Conservation (phyloP, 2,797 vertebrate species). For the Clamator glandarius region DNA sequence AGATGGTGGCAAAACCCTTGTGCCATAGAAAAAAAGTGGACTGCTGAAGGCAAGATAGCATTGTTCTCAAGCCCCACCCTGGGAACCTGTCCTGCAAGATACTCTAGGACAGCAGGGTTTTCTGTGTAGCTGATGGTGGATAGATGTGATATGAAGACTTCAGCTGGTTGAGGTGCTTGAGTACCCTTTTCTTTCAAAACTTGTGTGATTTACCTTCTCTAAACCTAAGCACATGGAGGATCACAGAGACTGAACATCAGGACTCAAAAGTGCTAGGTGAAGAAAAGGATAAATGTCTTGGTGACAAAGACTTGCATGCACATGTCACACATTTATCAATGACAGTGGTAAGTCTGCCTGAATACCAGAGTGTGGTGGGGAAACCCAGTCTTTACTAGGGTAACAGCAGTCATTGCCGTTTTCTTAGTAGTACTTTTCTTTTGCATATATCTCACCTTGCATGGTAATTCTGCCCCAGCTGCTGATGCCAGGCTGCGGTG, state of each 20-base stretch:
- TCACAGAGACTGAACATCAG: background rate
- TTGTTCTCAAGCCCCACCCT: background rate
- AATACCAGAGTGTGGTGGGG: accelerated
- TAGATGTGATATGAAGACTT: background rate
- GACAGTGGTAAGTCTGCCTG: background rate
- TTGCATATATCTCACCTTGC: background rate
- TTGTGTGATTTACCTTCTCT: background rate
- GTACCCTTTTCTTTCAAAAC: background rate
- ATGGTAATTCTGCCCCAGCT: background rate
- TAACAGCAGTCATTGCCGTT: background rate
- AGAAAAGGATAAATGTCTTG: background rate
- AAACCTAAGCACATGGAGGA: background rate
- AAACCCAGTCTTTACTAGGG: background rate
- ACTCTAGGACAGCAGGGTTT: background rate
- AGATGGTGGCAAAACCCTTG: background rate
- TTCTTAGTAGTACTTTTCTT: background rate
- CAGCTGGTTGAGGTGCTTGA: background rate
- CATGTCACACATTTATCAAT: accelerated
- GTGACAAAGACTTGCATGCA: accelerated
- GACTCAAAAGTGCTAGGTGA: background rate
- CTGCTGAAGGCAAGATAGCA: background rate
- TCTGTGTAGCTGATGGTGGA: background rate
- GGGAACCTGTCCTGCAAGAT: background rate
- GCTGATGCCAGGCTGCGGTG: background rate
- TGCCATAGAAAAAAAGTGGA: background rate